Conservation (phyloP, 2,113 vertebrate species). For the Serilophus lunatus region DNA sequence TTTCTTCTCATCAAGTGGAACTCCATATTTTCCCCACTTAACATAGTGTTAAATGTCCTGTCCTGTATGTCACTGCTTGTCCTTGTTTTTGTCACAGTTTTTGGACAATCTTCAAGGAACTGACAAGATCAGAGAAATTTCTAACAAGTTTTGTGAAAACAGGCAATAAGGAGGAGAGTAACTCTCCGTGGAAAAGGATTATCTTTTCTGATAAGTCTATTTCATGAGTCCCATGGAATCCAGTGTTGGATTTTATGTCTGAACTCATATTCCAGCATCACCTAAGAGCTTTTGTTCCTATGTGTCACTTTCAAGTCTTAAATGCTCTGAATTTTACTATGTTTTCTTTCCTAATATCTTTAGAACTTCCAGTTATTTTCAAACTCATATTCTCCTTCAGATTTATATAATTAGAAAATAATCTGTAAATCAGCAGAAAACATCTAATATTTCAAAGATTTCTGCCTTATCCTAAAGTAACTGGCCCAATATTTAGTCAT, state of each 20-base stretch:
- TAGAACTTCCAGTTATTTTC: background rate
- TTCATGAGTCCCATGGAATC: background rate
- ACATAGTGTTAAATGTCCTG: background rate
- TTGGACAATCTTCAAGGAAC: background rate
- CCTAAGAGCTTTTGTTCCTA: background rate
- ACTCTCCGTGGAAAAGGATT: background rate
- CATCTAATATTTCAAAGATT: background rate
- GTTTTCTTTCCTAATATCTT: background rate
- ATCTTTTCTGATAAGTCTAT: background rate
- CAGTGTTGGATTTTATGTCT: background rate
- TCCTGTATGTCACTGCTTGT: background rate
- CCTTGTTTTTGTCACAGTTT: background rate
- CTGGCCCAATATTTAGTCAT: background rate
- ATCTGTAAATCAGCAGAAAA: background rate
- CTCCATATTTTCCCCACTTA: background rate
- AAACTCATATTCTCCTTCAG: background rate
- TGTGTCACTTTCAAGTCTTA: background rate
- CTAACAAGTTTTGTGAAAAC: background rate
- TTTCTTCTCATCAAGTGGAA: background rate
- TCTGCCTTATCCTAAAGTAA: background rate
- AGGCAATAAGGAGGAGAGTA: background rate
- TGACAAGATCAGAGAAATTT: background rate
- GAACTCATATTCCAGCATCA: background rate
- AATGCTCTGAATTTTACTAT: background rate
- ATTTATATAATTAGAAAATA: background rate